Conservation (phyloP, 2,797 vertebrate species). For the Acanthiza pusilla region DNA sequence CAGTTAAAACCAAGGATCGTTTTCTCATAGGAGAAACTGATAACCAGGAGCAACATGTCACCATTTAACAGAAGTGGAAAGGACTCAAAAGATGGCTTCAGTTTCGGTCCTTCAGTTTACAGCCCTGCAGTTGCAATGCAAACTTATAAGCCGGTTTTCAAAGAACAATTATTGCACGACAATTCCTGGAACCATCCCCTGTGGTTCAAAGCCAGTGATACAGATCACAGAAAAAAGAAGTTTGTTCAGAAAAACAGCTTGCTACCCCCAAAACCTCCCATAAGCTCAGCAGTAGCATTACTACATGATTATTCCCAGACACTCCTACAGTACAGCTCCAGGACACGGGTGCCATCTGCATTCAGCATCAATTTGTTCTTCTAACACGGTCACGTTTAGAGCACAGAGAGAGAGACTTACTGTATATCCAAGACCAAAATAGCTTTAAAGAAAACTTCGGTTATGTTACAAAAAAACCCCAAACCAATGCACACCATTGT, state of each 20-base stretch:
- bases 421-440: not conserved
- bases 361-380: not conserved
- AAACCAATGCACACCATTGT: not conserved
- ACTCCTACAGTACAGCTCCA: not conserved
- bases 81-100: not conserved
- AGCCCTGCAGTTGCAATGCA: not conserved
- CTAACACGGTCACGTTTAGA: not conserved
- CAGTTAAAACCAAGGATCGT: not conserved
- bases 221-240: not conserved
- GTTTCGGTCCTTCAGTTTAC: not conserved
- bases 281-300: not conserved
- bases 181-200: conserved; percentile 21
- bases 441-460: not conserved
- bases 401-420: not conserved
- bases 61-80: not conserved
- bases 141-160: not conserved
- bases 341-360: not conserved
- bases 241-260: not conserved
- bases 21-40: not conserved
- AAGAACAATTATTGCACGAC: not conserved
- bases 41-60: not conserved
- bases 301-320: not conserved
- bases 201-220: conserved; percentile 14
- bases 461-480: not conserved
- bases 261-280: not conserved